Evolutionary conservation across 2,113 vertebrate species (phyloP), one percentile per base, ranked within the genome.

Genomic region (Clinocottus analis): DNA sequence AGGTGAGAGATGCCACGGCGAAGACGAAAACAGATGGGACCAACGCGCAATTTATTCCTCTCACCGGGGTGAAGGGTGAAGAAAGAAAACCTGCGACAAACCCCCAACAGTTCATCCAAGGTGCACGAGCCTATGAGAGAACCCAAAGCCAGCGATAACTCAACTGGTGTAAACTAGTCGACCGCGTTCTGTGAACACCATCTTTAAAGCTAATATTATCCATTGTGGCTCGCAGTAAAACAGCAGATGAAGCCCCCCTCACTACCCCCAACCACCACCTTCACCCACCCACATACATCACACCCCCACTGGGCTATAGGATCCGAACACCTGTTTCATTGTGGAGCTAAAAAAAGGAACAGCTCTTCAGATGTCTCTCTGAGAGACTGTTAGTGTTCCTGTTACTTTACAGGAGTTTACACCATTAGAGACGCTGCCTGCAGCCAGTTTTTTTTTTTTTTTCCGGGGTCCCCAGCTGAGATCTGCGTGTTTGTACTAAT

Each of bases 21-120:
- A 81, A 77, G 84, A 80, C 12, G 58, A 69, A 82, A 87, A 78
- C 87, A 89, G 82, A 87, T 83, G 85, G 84, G 53, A 76, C 16
- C 33, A 77, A 71, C 61, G 79, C 0, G 72, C 49, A 43, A 60
- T 53, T 25, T 45, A 66, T 14, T 60, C 77, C 58, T 69, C 71
- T 81, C 77, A 62, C 67, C 63, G 58, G 53, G 56, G 39, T 72
- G 31, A 77, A 59, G 41, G 47, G 71, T 37, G 9, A 72, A 59
- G n/a, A 43, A 72, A 59, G n/a, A 43, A 66, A 45, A 68, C n/a
- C n/a, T 59, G 72, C 70, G 61, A 62, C 43, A 27, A n/a, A n/a
- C 27, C 29, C 17, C 27, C 37, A n/a, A n/a, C n/a, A 79, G 51
- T 62, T 65, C 0, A 67, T 56, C 19, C 17, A 53, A 49, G 13